A percentile compares a stretch with the other conserved stretches of the same genome.
Conservation (phyloP, 2,888 invertebrate genomes). For the Dryococelus australis region DNA sequence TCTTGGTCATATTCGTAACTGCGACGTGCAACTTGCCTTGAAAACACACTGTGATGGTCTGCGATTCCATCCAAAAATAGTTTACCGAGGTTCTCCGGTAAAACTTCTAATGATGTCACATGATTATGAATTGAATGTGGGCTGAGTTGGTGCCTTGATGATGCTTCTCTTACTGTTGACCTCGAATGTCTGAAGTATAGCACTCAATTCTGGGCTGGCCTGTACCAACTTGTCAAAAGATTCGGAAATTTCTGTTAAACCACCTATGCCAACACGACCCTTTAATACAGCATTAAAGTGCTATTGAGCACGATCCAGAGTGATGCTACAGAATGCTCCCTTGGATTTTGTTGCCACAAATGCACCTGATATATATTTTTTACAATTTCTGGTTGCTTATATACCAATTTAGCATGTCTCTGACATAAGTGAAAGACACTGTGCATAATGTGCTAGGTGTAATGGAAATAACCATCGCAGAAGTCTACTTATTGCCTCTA, state of each 20-base stretch:
- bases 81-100: neutral
- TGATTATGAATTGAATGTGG: neutral
- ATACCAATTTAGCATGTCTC: neutral
- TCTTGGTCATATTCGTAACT: neutral
- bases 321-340: neutral
- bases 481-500: neutral
- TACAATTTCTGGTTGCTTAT: neutral
- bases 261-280: neutral
- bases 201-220: neutral
- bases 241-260: neutral
- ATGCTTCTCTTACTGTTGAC: neutral
- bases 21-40: neutral
- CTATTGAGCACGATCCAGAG: neutral
- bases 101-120: neutral
- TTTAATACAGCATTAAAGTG: neutral
- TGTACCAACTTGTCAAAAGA: neutral
- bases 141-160: neutral
- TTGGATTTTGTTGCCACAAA: constrained; percentile 12
- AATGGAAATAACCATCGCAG: neutral
- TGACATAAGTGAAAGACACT: neutral
- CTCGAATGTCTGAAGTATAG: neutral
- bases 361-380: neutral
- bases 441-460: neutral
- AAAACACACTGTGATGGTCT: neutral
- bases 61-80: neutral